Base-by-base conservation (phyloP, 2,797 vertebrate species). In the Eremophila alpestris region DNA sequence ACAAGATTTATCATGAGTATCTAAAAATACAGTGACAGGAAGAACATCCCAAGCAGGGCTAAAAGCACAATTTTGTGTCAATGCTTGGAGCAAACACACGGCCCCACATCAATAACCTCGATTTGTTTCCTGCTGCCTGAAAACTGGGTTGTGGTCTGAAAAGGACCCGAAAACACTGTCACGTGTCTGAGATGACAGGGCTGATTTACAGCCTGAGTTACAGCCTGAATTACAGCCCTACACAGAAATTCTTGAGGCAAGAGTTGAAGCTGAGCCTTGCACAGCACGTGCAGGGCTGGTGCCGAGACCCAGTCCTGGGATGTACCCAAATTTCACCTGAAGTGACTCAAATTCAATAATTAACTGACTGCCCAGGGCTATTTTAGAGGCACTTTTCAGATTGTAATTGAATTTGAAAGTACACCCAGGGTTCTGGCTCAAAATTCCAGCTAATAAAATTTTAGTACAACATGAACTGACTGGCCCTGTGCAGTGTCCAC, bases 211-310 rank as follows among this genome's bases (percentile, higher is more conserved):
- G 60, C 36, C 40, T 4, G 18, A 62, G 55, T 45, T 38, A n/a
- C n/a, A 55, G 43, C 36, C 45, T 11, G 27, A 55, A 36, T 51
- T 48, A 56, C 70, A 81, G 77, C 54, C 70, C 81, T 17, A 0
- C 3, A 1, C 45, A 56, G 58, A 32, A 46, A 13, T 14, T 60
- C 58, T 19, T 34, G 70, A 15, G 26, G 20, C 24, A 5, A 34
- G 63, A 21, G 62, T 8, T 13, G 34, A 20, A n/a, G 32, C 46
- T 12, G 34, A 91, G 78, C 67, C 54, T 49, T 45, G 58, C 27
- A 26, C 0, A 1, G 8, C 10, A 65, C 3, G 1, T 18, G 46
- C 1, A 1, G 71, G 68, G 5, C 65, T 16, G n/a, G 24, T 18
- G 2, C 8, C 56, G 46, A 67, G 45, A 55, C 43, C 3, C 63